Evolutionary conservation across 2,888 invertebrate genomes (phyloP), one percentile per base, ranked within the genome.

Genomic region (Pilophorus perplexus): DNA sequence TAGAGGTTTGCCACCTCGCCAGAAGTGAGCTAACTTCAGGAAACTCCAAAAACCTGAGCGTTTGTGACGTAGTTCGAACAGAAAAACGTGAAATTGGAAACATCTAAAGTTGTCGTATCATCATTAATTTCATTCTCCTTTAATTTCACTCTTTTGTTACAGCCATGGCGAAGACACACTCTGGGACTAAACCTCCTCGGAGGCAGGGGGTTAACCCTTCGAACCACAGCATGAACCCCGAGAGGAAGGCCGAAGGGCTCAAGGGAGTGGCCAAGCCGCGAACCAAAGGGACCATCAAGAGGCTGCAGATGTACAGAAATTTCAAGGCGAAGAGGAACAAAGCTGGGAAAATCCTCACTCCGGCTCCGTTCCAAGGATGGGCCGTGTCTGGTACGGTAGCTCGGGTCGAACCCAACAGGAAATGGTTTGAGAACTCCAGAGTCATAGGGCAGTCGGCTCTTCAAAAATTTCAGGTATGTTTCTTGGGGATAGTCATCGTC

Each of bases 371-470:
- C 77, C 99, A 99, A 79, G 90, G 89, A 48, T 86, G 87, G 79
- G 79, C 95, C 20, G 60, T 71, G 16, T 87, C 95, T 28, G 99
- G 99, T 22, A 88, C 93, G 1, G 85, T 89, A 75, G 93, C 97
- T 27, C 83, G 98, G 67, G 93, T 99, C 0, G 99, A 97, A 78
- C 99, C 99, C 1, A 96, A 93, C 73, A 92, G 95, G 74, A 93
- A 90, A 77, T 99, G 99, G 99, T 99, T 99, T 78, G 96, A 97
- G 14, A 99, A 99, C 77, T 96, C 98, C 0, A 84, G 96, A 70
- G 96, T 99, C 0, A 93, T 99, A 72, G 90, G 94, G 0, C 98
- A 99, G 79, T 87, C 84, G 74, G 88, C 91, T 0, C 75, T 93
- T 27, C 92, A 92, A 77, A 91, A 90, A 75, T 92, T 93, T 74